Base-by-base conservation (phyloP, 1,140 invertebrate genomes). In the Maniola jurtina region DNA sequence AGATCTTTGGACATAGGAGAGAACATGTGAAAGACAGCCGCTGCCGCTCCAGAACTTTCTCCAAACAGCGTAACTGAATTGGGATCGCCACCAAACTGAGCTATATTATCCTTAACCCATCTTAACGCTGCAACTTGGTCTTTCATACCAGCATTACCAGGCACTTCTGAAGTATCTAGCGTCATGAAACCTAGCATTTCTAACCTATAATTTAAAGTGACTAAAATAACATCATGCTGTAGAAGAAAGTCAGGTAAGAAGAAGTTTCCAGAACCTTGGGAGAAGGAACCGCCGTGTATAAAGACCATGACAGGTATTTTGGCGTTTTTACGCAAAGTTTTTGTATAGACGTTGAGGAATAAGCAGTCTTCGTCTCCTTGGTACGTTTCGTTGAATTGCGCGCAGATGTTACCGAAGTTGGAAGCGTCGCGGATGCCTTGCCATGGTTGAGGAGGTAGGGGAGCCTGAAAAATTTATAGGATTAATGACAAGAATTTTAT, bases 81-180 rank as follows among this genome's bases (percentile, higher is more conserved):
- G 0, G 93, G 92, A 81, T 95, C 93, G 2, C 95, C 96, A 13
- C 95, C 95, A 79, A 96, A 96, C 61, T 91, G 58, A 6, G 66
- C 70, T 59, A 91, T 89, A 62, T 91, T 88, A n/a, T 82, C 64
- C 61, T 80, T 71, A n/a, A 89, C 73, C 85, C 87, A 87, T 52
- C 63, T 61, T 15, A 87, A 64, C 10, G 80, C 83, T n/a, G 62
- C 70, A 14, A 93, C 92, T 85, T 94, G 93, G 78, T 95, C 94
- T 64, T 94, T 92, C 11, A 95, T 78, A 0, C 92, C 94, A 40
- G 91, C 93, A 86, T 95, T 93, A 36, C 94, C 92, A 4, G 95
- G 90, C 61, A 91, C 91, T 63, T 92, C 91, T 4, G 84, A 73
- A 45, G 83, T 86, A 16, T 93, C 89, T 1, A 92, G 70, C 54